A percentile compares a stretch with the other conserved stretches of the same genome.
Conservation (phyloP, 1,140 invertebrate genomes). For the Sycobia sp. region DNA sequence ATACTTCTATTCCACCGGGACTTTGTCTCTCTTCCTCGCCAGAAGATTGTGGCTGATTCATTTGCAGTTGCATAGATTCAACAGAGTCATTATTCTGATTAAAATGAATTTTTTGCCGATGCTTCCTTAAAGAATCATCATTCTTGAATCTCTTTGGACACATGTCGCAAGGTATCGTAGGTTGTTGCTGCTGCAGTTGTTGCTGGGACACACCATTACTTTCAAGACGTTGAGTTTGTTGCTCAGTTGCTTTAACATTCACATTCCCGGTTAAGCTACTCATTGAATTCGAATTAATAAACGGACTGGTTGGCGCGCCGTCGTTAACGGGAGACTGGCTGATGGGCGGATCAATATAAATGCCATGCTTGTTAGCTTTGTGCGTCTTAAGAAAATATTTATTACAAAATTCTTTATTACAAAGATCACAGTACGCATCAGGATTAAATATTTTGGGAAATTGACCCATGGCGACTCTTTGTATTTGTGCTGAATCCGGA, state of each 20-base stretch:
- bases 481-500: conserved; percentile 51
- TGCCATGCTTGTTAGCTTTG: conserved; percentile 93
- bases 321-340: conserved; percentile 21
- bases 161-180: conserved; percentile 58
- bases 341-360: conserved; percentile 71
- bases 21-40: conserved; percentile 43
- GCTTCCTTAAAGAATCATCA: conserved; percentile 61
- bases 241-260: conserved; percentile 5
- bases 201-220: conserved; percentile 33
- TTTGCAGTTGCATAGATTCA: conserved; percentile 15
- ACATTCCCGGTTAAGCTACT: neutral
- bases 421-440: conserved; percentile 94
- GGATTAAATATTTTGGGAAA: conserved; percentile 85
- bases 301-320: conserved; percentile 3
- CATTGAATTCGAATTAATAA: conserved; percentile 4
- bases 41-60: neutral
- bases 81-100: conserved; percentile 35
- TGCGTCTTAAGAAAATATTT: conserved; percentile 99
- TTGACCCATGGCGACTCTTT: conserved; percentile 65
- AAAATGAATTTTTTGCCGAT: conserved; percentile 59
- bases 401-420: conserved; percentile 99
- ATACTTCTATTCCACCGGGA: conserved; percentile 50
- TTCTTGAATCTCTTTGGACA: conserved; percentile 64
- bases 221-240: conserved; percentile 16
- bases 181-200: conserved; percentile 31